A percentile compares a stretch with the other conserved stretches of the same genome.
phyloP scores from a whole-genome alignment of 1,140 invertebrate genomes.

The Panagrolaimus sp. region DNA sequence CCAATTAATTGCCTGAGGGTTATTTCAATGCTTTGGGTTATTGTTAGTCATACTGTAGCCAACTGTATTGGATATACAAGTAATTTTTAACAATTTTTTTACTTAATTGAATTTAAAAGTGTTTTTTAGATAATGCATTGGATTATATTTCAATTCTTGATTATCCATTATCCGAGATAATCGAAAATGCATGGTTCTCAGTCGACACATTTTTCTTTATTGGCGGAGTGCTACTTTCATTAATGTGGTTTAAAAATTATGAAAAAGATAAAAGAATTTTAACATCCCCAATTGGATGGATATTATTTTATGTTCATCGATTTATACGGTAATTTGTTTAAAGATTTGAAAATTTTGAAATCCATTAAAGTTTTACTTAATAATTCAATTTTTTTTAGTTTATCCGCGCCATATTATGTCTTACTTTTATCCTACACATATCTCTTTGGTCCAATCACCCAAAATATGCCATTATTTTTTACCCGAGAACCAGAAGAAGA shows the following conservation, averaged over 20 bases:
- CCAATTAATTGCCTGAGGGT: constrained; percentile 44
- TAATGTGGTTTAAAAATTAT: constrained; percentile 40
- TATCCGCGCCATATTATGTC: neutral
- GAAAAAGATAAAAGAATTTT: constrained; percentile 25
- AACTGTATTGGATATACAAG: neutral
- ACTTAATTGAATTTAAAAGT: neutral
- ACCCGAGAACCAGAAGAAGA: neutral
- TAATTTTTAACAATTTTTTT: neutral
- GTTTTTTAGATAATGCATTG: constrained; percentile 24
- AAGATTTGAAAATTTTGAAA: no score
- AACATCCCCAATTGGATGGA: constrained; percentile 28
- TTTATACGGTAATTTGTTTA: constrained; percentile 19
- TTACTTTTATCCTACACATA: neutral
- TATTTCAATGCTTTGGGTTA: constrained; percentile 42
- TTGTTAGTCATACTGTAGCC: constrained; percentile 26
- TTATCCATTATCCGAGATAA: constrained; percentile 16
- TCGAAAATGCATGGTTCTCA: constrained; percentile 34
- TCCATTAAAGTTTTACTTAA: no score
- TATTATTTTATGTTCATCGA: constrained; percentile 43
- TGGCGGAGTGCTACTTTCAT: constrained; percentile 26
- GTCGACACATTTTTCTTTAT: constrained; percentile 42
- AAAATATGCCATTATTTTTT: neutral
- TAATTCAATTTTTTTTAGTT: no score
- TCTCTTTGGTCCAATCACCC: neutral
- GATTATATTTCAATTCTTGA: constrained; percentile 28